Percentiles rank a stretch among this genome's conserved stretches.
phyloP scores from a whole-genome alignment of 2,113 vertebrate species.

The Grammomys dolichurus region DNA sequence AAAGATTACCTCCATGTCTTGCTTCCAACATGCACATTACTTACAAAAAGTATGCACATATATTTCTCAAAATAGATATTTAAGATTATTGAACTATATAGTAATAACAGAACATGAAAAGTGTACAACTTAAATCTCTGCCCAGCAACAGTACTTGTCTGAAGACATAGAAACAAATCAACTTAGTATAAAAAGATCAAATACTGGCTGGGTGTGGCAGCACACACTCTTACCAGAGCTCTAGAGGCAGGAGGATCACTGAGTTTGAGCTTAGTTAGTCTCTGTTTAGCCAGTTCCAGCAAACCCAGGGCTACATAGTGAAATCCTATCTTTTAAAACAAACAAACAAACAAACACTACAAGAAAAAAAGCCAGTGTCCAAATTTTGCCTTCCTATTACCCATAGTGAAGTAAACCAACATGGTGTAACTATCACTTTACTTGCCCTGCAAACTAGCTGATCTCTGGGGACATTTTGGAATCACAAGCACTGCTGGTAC shows the following conservation, averaged over 20 bases:
- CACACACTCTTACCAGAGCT: not conserved
- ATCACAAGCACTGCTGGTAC: not conserved
- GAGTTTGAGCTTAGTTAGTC: not conserved
- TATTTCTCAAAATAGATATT: not conserved
- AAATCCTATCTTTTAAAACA: not conserved
- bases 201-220: not conserved
- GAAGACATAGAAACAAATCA: conserved; percentile 52
- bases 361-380: not conserved
- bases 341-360: not conserved
- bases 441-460: conserved; percentile 34
- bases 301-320: not conserved
- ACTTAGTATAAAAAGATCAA: conserved; percentile 3
- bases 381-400: conserved; percentile 30
- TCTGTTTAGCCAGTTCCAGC: not conserved
- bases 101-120: conserved; percentile 48
- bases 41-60: conserved; percentile 61
- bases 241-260: not conserved
- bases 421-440: conserved; percentile 41
- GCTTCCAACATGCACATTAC: not conserved
- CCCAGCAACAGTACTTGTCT: conserved; percentile 31
- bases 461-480: conserved; percentile 49
- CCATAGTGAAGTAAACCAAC: conserved; percentile 17
- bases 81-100: conserved; percentile 51
- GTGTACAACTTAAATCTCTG: conserved; percentile 61
- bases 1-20: conserved; percentile 51